Base-by-base conservation (phyloP, 2,888 invertebrate species). In the Phyto melanocephala region DNA sequence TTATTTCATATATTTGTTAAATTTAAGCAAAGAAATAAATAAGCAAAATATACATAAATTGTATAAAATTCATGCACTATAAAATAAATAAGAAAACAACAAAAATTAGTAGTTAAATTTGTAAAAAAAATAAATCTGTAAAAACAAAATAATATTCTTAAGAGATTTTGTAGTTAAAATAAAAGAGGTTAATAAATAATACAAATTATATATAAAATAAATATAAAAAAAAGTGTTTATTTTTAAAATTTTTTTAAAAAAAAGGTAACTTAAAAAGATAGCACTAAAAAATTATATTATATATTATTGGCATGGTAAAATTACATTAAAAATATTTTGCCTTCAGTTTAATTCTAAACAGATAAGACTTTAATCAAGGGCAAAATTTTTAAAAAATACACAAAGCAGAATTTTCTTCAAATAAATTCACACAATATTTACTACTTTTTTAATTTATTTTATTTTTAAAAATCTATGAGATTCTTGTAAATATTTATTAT, bases 91-190 rank as follows among this genome's bases (percentile, higher is more conserved):
- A 37, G n/a, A 37, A 40, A 70, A 58, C 6, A 50, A 22, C 13
- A 67, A 74, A 15, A 56, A 75, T 75, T 84, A 78, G 74, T 85
- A 84, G 83, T 71, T 80, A 81, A 80, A 85, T 81, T 84, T 81
- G 84, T 84, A 80, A 77, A 85, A 85, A 84, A n/a, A n/a, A 80
- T 42, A 81, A 80, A 84, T 78, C 80, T 80, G 80, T 85, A 81
- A 85, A n/a, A 84, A 81, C 74, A 84, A 85, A 78, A 84, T 83
- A 82, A 80, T 85, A 85, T 80, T 80, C 50, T 72, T 86, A 86
- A 86, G 86, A 85, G 62, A 84, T 84, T 84, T 85, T 85, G 80
- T 85, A 86, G 85, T 83, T 81, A 85, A 86, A 80, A 84, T 65
- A 75, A 74, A 68, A 70, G 71, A 81, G 60, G 58, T 76, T 76